Evolutionary conservation across 2,888 invertebrate genomes (phyloP).

Genomic region (Eurois occulta): DNA sequence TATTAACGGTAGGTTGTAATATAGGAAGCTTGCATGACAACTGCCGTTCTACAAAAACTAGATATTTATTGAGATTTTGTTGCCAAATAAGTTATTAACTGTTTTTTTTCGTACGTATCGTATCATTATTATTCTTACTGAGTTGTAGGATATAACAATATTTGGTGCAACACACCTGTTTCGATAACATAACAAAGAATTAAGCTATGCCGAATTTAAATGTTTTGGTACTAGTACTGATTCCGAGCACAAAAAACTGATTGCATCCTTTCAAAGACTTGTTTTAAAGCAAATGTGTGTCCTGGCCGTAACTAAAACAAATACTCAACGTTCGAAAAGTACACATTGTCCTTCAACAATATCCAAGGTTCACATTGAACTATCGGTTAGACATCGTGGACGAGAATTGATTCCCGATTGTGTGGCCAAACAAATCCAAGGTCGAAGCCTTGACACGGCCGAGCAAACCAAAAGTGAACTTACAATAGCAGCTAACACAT

Average conservation of each 20-base stretch:
- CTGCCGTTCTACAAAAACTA: slow-evolving; percentile 42
- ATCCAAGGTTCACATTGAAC: slow-evolving; percentile 43
- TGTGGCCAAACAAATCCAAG: slow-evolving; percentile 76
- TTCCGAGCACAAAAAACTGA: background rate
- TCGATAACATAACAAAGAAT: background rate
- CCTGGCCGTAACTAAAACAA: slow-evolving; percentile 6
- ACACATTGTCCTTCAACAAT: slow-evolving; percentile 53
- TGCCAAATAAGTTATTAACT: slow-evolving; percentile 29
- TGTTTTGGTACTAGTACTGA: background rate
- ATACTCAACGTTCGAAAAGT: slow-evolving; percentile 27
- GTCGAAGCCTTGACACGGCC: slow-evolving; percentile 79
- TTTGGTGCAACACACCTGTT: background rate
- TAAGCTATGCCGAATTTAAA: background rate
- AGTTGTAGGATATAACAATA: background rate
- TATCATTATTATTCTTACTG: background rate
- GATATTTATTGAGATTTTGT: slow-evolving; percentile 33
- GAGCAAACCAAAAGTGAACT: slow-evolving; percentile 73
- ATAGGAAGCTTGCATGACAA: slow-evolving; percentile 37
- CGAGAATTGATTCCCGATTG: slow-evolving; percentile 76
- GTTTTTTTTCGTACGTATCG: background rate
- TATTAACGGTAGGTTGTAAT: slow-evolving; percentile 47
- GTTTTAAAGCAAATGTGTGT: background rate
- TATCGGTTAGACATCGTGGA: slow-evolving; percentile 59
- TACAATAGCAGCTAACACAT: slow-evolving; percentile 72
- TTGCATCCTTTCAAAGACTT: background rate